Evolutionary conservation across 2,797 vertebrate genomes (phyloP).

Genomic region (Crax fasciolata): DNA sequence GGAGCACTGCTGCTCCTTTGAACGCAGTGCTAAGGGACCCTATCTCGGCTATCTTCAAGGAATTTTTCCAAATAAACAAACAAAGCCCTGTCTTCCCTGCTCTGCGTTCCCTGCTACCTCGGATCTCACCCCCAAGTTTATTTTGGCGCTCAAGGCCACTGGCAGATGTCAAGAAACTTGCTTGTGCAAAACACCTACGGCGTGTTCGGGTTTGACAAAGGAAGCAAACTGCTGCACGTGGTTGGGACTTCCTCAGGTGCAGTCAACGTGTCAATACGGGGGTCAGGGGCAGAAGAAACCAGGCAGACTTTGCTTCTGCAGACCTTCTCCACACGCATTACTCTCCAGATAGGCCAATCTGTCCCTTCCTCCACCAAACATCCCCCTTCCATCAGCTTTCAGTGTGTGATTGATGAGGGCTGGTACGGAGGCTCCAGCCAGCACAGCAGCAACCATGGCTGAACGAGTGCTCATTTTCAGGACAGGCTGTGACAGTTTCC

Average conservation of each 20-base stretch:
- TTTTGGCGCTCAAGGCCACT: slow-evolving; percentile 26
- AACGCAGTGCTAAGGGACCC: background rate
- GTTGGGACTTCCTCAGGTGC: slow-evolving; percentile 27
- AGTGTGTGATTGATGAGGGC: background rate
- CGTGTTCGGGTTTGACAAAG: slow-evolving; percentile 47
- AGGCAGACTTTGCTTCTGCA: background rate
- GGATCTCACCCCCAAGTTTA: slow-evolving; percentile 42
- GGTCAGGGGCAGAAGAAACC: background rate
- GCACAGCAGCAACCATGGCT: background rate
- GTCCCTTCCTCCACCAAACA: background rate
- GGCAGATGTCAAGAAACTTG: slow-evolving; percentile 60
- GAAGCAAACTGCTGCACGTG: slow-evolving; percentile 51
- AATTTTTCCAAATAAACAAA: slow-evolving; percentile 46
- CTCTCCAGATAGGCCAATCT: background rate
- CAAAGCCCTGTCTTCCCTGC: slow-evolving; percentile 35
- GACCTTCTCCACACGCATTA: background rate
- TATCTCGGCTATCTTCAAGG: background rate
- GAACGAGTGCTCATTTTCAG: background rate
- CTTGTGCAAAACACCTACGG: slow-evolving; percentile 13
- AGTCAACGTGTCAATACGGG: background rate
- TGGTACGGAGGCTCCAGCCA: background rate
- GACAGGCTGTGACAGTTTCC: background rate
- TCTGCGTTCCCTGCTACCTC: slow-evolving; percentile 48
- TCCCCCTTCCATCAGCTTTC: background rate
- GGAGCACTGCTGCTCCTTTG: background rate